phyloP scores from a whole-genome alignment of 2,113 vertebrate species.

The Brachyhypopomus occidentalis region DNA sequence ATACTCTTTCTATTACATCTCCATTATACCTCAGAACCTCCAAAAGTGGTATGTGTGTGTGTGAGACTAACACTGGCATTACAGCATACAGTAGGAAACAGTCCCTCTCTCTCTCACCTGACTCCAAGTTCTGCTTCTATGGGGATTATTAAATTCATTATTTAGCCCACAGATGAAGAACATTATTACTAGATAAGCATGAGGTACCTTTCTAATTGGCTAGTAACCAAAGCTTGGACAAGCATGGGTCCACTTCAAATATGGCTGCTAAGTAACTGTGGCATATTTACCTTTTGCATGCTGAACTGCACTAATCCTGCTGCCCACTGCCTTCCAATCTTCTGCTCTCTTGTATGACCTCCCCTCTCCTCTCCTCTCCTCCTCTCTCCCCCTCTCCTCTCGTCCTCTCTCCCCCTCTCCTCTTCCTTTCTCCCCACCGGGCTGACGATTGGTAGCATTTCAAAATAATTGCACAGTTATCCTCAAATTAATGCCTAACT shows the following conservation, averaged over 20 bases:
- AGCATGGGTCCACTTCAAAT: slow-evolving; percentile 38
- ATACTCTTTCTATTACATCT: too few relatives aligned
- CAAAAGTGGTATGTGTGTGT: too few relatives aligned
- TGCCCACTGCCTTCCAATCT: slow-evolving; percentile 18
- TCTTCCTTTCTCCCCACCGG: slow-evolving; percentile 61
- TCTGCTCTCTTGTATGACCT: slow-evolving; percentile 25
- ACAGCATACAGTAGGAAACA: neutral
- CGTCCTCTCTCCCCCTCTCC: slow-evolving; percentile 58
- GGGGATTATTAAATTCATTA: neutral
- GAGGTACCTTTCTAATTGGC: slow-evolving; percentile 40
- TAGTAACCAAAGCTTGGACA: slow-evolving; percentile 32
- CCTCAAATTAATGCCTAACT: slow-evolving; percentile 85
- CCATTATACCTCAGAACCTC: too few relatives aligned
- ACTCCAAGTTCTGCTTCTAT: neutral
- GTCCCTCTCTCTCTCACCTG: neutral
- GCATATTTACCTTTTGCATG: slow-evolving; percentile 45
- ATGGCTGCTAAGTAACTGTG: slow-evolving; percentile 41
- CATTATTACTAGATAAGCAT: slow-evolving; percentile 34
- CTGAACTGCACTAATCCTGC: slow-evolving; percentile 25
- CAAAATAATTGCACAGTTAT: slow-evolving; percentile 84
- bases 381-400: slow-evolving; percentile 33
- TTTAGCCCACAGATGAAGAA: neutral
- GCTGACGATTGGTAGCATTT: slow-evolving; percentile 79
- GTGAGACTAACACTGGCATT: neutral
- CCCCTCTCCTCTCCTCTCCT: slow-evolving; percentile 2